Evolutionary conservation across 2,888 invertebrate genomes (phyloP), one percentile per base, ranked within the genome.

Genomic region (Drosophila rellima): DNA sequence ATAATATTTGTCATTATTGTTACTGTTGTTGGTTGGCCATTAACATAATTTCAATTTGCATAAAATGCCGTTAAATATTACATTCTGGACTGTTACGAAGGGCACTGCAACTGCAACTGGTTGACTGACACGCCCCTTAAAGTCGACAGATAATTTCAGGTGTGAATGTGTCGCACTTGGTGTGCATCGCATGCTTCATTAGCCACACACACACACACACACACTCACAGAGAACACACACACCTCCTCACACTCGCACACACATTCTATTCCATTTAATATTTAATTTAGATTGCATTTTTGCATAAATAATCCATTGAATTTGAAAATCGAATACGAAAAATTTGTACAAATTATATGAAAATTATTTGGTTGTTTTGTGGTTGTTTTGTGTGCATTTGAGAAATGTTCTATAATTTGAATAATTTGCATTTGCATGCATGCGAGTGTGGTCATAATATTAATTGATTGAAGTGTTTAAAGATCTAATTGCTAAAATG

Each of bases 1-100:
- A 74, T 71, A 74, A 77, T 67, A 69, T 78, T 70, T 74, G 65
- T 17, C 42, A 67, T 55, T 70, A 54, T 64, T 56, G 62, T 51
- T 72, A 68, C 29, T 29, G 44, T n/a, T 35, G 50, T 52, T 67
- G 47, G 51, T 64, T 67, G 71, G 42, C 76, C 88, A 85, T 88
- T 88, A 83, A 88, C 88, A 85, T 86, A 86, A 86, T 88, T 88
- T 88, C 80, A 82, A 86, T 88, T 88, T 86, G 82, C 85, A 86
- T 86, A 86, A 88, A 86, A 80, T 80, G 86, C 66, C 75, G 67
- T 88, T 83, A 85, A 86, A 88, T 83, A 86, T 86, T 86, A 76
- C 88, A 88, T 80, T 82, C 82, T 63, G 77, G 67, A 74, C 71
- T 70, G 59, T 64, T 59, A 66, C 66, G 66, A 62, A 39, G 23